phyloP scores from a whole-genome alignment of 30 jellyfish, hydroid and myxozoan species.

The Hydractinia symbiolongicarpus region DNA sequence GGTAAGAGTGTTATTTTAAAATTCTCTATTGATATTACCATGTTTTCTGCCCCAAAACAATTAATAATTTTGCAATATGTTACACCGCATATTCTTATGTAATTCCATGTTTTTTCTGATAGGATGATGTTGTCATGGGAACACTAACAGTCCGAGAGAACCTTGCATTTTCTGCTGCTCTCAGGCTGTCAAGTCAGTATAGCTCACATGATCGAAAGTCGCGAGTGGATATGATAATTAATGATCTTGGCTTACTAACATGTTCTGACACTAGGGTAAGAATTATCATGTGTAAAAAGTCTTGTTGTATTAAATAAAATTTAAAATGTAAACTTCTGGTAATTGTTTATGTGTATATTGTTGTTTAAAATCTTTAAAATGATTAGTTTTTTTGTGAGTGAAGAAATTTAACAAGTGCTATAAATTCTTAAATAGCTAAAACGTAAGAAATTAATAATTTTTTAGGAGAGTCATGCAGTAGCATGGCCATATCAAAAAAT shows the following conservation, averaged over 20 bases:
- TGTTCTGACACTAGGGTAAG: conserved; percentile 80
- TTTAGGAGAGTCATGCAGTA: no score
- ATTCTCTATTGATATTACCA: background rate
- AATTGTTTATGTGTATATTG: background rate
- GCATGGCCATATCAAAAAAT: no score
- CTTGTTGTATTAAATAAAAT: no score
- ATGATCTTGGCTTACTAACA: conserved; percentile 61
- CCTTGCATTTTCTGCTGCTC: conserved; percentile 85
- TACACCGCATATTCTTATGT: background rate
- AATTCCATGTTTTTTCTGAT: background rate
- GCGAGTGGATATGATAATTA: conserved; percentile 69
- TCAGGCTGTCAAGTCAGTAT: conserved; percentile 64
- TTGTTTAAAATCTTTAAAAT: background rate
- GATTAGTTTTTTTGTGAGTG: background rate
- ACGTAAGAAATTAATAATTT: no score
- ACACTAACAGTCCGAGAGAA: conserved; percentile 94
- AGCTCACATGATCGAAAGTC: conserved; percentile 39
- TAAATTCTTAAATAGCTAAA: no score
- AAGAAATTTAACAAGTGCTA: no score
- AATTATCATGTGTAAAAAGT: background rate
- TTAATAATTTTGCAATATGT: no score
- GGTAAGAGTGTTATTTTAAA: conserved; percentile 34
- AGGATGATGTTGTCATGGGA: conserved; percentile 97
- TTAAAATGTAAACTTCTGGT: background rate
- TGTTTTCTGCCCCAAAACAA: no score